Base-by-base conservation (phyloP, 92 coral and sea anemone genomes). In the Plumapathes pennacea region DNA sequence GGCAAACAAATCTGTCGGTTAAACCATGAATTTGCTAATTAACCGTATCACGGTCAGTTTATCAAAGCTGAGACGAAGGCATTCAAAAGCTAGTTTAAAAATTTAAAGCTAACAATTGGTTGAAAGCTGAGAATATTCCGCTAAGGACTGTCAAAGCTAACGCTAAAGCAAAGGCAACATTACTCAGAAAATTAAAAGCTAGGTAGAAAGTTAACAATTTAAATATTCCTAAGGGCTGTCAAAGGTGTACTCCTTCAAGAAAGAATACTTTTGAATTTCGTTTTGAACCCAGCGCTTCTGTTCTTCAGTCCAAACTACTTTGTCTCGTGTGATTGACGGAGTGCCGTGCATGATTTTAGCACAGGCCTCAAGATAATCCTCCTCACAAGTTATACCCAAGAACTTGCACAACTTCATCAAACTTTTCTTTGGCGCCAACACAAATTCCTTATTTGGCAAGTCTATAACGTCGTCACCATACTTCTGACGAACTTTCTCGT, bases 391-490 rank as follows among this genome's bases (percentile, higher is more conserved):
- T 41, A 66, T 54, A 3, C 62, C 51, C 32, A 66, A 42, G 39
- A 51, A 62, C 22, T 66, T 44, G 21, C 73, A 66, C 31, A 66
- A 22, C 20, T 28, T 66, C 11, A 15, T 61, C 8, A 66, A 7
- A 13, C 62, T 53, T 38, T 66, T 9, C 7, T 8, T 21, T 12
- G 79, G 79, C 25, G 60, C 61, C n/a, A 60, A 23, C 6, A 72
- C 60, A 4, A 45, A 21, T 29, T 60, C 79, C 27, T 60, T 61
- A 11, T 71, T 65, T 10, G 50, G 55, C 42, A 72, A 26, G 27
- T 61, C 69, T 6, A 72, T 26, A 20, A 61, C 72, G 31, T 54
- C 69, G 14, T 61, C 46, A n/a, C 79, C 71, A 25, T 49, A 61
- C 2, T 20, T 21, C 24, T 62, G 60, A 8, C 47, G 13, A 1